These are phyloP conservation scores for Drosophila demipolita DNA, from an alignment of 2,888 invertebrate genomes.

Conservation along the genomic window DNA sequence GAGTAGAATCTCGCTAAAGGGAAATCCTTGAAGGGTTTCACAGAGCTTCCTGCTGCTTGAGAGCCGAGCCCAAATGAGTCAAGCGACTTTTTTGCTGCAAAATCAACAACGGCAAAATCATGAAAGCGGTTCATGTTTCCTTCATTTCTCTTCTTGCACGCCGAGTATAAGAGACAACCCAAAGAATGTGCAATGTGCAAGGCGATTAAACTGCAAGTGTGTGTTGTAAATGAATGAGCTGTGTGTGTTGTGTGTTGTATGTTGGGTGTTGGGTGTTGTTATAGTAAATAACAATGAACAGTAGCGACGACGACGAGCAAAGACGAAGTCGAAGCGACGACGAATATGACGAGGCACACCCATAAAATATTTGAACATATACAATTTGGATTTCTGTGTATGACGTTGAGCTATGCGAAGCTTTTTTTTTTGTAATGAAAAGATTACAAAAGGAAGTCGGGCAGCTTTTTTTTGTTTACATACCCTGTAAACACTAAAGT, in stretches of 20 bases:
- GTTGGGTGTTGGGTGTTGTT: slow-evolving; percentile 27
- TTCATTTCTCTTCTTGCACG: slow-evolving; percentile 10
- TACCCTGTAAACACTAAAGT: slow-evolving; percentile 14
- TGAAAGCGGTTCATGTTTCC: slow-evolving; percentile 37
- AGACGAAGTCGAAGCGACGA: slow-evolving; percentile 14
- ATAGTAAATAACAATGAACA: slow-evolving; percentile 61
- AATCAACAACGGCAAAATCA: slow-evolving; percentile 9
- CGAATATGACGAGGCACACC: slow-evolving; percentile 48
- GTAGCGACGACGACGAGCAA: slow-evolving; percentile 25
- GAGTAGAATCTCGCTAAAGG: slow-evolving; percentile 2
- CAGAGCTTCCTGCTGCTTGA: slow-evolving; percentile 40
- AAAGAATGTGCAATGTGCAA: slow-evolving; percentile 55
- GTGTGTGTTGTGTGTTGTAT: slow-evolving; percentile 3
- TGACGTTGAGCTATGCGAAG: slow-evolving; percentile 27
- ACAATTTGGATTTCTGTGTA: slow-evolving; percentile 73
- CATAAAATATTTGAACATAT: slow-evolving; percentile 61
- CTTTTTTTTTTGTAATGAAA: slow-evolving; percentile 19
- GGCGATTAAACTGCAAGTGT: slow-evolving; percentile 46
- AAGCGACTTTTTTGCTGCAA: slow-evolving; percentile 23
- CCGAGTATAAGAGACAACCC: slow-evolving; percentile 1
- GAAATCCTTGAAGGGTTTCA: slow-evolving; percentile 58
- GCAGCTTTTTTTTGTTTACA: slow-evolving; percentile 24
- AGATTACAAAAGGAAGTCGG: slow-evolving; percentile 56
- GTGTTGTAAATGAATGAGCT: slow-evolving; percentile 2
- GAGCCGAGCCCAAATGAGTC: slow-evolving; percentile 18